Conservation (phyloP, 2,113 vertebrate genomes). For the Danio rerio region GRCz12tu NC_133193.1:7052501-7053000, state of each 20-base stretch:
- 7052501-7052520: background rate
- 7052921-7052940: conserved; percentile 92
- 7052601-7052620: too few species aligned
- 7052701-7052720: conserved; percentile 20
- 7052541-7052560: background rate
- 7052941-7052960: conserved; percentile 98
- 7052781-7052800: conserved; percentile 1
- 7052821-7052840: conserved; percentile 30
- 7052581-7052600: too few species aligned
- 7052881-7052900: conserved; percentile 74
- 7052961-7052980: conserved; percentile 93
- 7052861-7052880: conserved; percentile 71
- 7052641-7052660: too few species aligned
- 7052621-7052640: too few species aligned
- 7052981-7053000: conserved; percentile 20
- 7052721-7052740: background rate
- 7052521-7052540: background rate
- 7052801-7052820: conserved; percentile 20
- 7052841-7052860: conserved; percentile 71
- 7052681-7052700: background rate
- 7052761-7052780: background rate
- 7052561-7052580: background rate
- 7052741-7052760: conserved; percentile 5
- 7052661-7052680: background rate
- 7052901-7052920: conserved; percentile 89